Base-by-base conservation (phyloP, 2,888 invertebrate species). In the Metopia argyrocephala region DNA sequence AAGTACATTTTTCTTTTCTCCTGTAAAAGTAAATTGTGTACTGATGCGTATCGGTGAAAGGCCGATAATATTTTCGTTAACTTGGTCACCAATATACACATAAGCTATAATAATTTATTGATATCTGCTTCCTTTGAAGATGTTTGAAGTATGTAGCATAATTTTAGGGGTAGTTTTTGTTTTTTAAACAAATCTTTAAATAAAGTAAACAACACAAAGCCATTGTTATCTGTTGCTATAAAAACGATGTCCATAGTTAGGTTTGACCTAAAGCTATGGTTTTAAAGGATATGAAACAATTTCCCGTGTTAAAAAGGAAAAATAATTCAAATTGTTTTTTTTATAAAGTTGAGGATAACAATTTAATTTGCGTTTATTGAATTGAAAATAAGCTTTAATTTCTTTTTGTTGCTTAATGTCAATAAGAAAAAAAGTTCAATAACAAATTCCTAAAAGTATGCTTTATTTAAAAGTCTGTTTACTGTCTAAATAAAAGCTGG, bases 391-490 rank as follows among this genome's bases (percentile, higher is more conserved):
- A 28, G 52, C 18, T 21, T 38, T 38, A 15, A 9, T 38, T 38
- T 1, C 15, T 38, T 12, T 9, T 3, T 12, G 9, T 38, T 1
- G 38, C 0, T 1, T 9, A 1, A 15, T 31, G 15, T 9, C 3
- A 38, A 59, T 57, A 18, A 28, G 7, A 38, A 20, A 18, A 6
- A 20, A 20, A 12, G 31, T 7, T 31, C 45, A 23, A 3, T 21
- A 45, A 61, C 23, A 61, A n/a, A 61, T n/a, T 38, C 62, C 62
- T 23, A 46, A 62, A 46, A 62, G 62, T 46, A 62, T 46, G 62
- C 62, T 62, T 45, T 46, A 25, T 23, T 25, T 45, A 18, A 9
- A 38, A 23, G 27, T n/a, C 48, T n/a, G n/a, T n/a, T n/a, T n/a
- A n/a, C n/a, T n/a, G n/a, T n/a, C n/a, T n/a, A n/a, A n/a, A n/a